Evolutionary conservation across 2,113 vertebrate species (phyloP).

Genomic region (Melanocharis versteri): DNA sequence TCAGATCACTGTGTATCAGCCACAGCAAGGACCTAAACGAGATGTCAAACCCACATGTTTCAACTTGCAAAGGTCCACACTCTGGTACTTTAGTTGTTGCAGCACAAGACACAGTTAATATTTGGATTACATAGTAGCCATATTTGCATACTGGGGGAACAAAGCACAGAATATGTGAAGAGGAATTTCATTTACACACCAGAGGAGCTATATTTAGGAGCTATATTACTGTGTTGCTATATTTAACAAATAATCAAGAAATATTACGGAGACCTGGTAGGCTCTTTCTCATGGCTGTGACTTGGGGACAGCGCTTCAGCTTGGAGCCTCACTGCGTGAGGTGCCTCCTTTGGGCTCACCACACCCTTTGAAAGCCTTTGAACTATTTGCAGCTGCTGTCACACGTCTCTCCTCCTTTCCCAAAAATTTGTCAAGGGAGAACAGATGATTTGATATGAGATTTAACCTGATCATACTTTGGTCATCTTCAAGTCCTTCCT

Average conservation of each 20-base stretch:
- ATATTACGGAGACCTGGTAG: neutral
- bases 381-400: neutral
- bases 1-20: neutral
- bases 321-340: neutral
- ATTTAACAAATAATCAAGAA: neutral
- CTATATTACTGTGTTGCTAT: neutral
- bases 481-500: neutral
- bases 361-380: neutral
- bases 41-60: neutral
- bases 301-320: neutral
- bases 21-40: neutral
- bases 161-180: neutral
- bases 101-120: neutral
- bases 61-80: neutral
- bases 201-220: neutral
- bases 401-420: rapidly evolving
- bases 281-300: neutral
- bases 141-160: neutral
- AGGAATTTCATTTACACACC: neutral
- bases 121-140: neutral
- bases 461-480: neutral
- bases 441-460: neutral
- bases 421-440: neutral
- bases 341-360: neutral
- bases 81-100: neutral